phyloP scores from a whole-genome alignment of 2,797 vertebrate genomes.

The Fundulus diaphanus region DNA sequence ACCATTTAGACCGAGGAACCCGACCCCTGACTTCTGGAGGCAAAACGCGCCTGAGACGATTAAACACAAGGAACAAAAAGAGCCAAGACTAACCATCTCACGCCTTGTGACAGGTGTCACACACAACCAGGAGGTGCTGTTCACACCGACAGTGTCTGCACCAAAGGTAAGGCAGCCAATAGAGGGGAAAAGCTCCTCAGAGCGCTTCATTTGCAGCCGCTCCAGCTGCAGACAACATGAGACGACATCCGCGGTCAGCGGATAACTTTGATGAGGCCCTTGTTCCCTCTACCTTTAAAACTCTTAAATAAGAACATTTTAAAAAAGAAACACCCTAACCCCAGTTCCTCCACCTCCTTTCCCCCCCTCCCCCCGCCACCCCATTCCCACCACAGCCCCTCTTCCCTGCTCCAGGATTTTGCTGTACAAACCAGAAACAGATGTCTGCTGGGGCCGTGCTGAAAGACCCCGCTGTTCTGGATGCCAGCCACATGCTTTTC shows the following conservation, averaged over 20 bases:
- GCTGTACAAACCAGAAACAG: conserved; percentile 87
- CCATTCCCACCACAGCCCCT: conserved; percentile 71
- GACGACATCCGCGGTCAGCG: conserved; percentile 45
- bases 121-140: conserved; percentile 60
- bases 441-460: conserved; percentile 83
- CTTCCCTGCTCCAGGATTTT: conserved; percentile 79
- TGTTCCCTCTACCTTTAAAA: conserved; percentile 57
- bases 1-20: conserved; percentile 23
- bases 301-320: conserved; percentile 58
- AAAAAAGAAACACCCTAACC: conserved; percentile 56
- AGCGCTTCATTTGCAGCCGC: conserved; percentile 19
- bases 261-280: conserved; percentile 39
- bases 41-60: background rate
- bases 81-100: conserved; percentile 39
- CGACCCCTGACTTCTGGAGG: conserved; percentile 25
- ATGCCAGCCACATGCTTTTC: conserved; percentile 86
- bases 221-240: conserved; percentile 29
- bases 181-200: background rate
- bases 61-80: conserved; percentile 37
- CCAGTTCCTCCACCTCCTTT: conserved; percentile 46
- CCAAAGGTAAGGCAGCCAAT: conserved; percentile 50
- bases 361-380: conserved; percentile 52
- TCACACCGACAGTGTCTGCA: conserved; percentile 66
- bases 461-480: conserved; percentile 90
- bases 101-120: conserved; percentile 40